Conservation (phyloP, 2,113 vertebrate species). For the Caretta caretta region DNA sequence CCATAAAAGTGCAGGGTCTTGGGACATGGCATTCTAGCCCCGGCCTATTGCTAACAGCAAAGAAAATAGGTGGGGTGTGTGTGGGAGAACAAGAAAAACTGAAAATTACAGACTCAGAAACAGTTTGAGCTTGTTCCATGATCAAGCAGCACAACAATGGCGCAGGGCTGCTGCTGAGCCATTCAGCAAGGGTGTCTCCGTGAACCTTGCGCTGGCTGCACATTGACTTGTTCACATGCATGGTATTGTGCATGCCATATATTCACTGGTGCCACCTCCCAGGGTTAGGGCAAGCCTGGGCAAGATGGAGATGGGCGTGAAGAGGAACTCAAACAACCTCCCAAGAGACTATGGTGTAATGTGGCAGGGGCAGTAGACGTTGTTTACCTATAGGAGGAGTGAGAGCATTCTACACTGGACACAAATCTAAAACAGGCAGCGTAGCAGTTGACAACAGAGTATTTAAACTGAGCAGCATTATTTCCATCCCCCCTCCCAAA, state of each 20-base stretch:
- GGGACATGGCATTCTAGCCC: not conserved
- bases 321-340: not conserved
- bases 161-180: not conserved
- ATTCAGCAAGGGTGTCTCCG: slow-evolving; percentile 40
- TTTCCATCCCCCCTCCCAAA: slow-evolving; percentile 13
- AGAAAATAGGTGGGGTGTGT: not conserved
- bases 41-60: not conserved
- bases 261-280: not conserved
- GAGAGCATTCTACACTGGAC: not conserved
- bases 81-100: accelerated
- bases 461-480: slow-evolving; percentile 48
- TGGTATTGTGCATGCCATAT: not conserved
- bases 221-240: not conserved
- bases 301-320: not conserved
- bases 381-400: not conserved
- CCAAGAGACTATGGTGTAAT: accelerated
- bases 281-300: not conserved
- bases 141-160: not conserved
- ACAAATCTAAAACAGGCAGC: not conserved
- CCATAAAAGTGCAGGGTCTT: slow-evolving; percentile 1
- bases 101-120: not conserved
- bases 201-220: not conserved
- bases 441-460: slow-evolving; percentile 19
- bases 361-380: not conserved
- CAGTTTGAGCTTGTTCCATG: not conserved